These are phyloP conservation scores for Scomber scombrus DNA, from an alignment of 2,113 vertebrate species.

Conservation along the genomic window DNA sequence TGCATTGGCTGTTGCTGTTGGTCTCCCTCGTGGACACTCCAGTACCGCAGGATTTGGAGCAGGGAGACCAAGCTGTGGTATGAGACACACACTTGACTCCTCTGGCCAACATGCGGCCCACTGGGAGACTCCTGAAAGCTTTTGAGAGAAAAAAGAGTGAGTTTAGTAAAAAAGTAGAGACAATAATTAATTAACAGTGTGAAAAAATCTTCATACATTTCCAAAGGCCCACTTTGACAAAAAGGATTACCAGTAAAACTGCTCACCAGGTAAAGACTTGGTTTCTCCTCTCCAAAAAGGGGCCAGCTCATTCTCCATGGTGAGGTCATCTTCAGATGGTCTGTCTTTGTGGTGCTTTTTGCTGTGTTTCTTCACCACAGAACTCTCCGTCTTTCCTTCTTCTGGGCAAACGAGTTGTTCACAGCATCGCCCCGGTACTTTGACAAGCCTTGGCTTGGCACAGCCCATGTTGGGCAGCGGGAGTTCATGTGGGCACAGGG, in stretches of 20 bases:
- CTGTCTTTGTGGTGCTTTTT: slow-evolving; percentile 71
- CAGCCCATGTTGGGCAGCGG: slow-evolving; percentile 90
- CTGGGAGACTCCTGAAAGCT: slow-evolving; percentile 70
- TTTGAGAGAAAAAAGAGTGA: slow-evolving; percentile 10
- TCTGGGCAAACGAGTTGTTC: slow-evolving; percentile 90
- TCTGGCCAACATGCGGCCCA: slow-evolving; percentile 81
- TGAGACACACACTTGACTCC: slow-evolving; percentile 87
- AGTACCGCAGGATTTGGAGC: slow-evolving; percentile 92
- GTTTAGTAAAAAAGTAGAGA: too few relatives aligned
- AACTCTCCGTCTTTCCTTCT: slow-evolving; percentile 66
- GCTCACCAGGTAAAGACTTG: slow-evolving; percentile 91
- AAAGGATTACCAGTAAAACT: background rate
- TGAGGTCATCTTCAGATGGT: slow-evolving; percentile 85
- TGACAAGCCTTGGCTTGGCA: slow-evolving; percentile 89
- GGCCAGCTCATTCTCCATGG: slow-evolving; percentile 88
- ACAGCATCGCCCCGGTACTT: slow-evolving; percentile 91
- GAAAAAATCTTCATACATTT: too few relatives aligned
- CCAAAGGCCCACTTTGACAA: background rate
- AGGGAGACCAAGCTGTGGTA: slow-evolving; percentile 94
- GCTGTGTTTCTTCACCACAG: slow-evolving; percentile 37
- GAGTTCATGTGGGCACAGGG: slow-evolving; percentile 92
- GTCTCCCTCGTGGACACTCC: slow-evolving; percentile 91
- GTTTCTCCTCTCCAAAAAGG: slow-evolving; percentile 84
- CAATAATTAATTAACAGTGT: too few relatives aligned
- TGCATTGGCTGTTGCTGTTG: slow-evolving; percentile 90